These are phyloP conservation scores for Ochropacha duplaris DNA, from an alignment of 2,888 invertebrate species.

Conservation along the genomic window DNA sequence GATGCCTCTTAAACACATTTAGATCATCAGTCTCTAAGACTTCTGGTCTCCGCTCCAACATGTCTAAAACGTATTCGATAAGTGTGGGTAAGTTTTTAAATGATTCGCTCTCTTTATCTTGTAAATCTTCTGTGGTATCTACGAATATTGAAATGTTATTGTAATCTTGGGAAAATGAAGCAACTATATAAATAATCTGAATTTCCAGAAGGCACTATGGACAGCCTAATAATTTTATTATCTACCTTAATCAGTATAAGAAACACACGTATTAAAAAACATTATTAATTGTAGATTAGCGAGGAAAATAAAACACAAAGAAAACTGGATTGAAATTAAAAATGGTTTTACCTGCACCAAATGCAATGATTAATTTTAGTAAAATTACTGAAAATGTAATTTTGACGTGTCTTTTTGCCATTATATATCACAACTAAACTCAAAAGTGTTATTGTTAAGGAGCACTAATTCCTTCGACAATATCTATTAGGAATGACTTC, in stretches of 20 bases:
- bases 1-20: constrained; percentile 31
- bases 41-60: constrained; percentile 51
- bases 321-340: neutral
- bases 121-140: constrained; percentile 25
- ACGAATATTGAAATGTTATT: constrained; percentile 19
- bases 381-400: neutral
- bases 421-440: neutral
- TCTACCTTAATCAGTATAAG: too few species aligned
- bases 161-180: constrained; percentile 9
- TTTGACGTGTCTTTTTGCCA: neutral
- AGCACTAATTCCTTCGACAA: neutral
- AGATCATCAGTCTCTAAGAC: constrained; percentile 52
- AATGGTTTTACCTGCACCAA: neutral
- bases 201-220: too few species aligned
- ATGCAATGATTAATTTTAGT: neutral
- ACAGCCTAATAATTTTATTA: too few species aligned
- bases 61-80: constrained; percentile 51
- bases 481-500: neutral
- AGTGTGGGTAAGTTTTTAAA: constrained; percentile 53
- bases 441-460: neutral
- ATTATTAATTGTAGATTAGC: too few species aligned
- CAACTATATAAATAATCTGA: too few species aligned
- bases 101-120: constrained; percentile 36
- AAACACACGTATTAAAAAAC: too few species aligned
- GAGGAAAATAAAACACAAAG: neutral